A percentile compares a stretch with the other conserved stretches of the same genome.
Evolutionary conservation across 2,113 vertebrate species (phyloP).

Genomic region (Coryphaenoides rupestris): DNA sequence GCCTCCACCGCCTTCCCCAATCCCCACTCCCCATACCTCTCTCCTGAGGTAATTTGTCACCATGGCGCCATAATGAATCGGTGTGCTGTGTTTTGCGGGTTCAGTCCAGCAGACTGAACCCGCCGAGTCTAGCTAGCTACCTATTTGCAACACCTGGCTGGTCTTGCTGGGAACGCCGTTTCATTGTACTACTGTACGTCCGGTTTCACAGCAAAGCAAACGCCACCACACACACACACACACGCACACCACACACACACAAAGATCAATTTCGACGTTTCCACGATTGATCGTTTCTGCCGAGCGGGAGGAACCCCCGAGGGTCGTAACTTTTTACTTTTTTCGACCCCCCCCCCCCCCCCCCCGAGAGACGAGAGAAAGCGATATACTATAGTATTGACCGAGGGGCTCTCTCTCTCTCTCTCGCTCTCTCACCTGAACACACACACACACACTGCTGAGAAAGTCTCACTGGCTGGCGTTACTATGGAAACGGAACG

Average conservation of each 20-base stretch:
- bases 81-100: slow-evolving; percentile 40
- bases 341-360: too few species aligned
- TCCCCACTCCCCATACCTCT: slow-evolving; percentile 32
- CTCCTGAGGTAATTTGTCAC: slow-evolving; percentile 45
- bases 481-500: slow-evolving; percentile 69
- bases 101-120: slow-evolving; percentile 8
- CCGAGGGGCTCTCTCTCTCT: slow-evolving; percentile 15
- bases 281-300: slow-evolving; percentile 40
- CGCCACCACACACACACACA: too few species aligned
- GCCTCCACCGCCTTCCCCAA: too few species aligned
- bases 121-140: too few species aligned
- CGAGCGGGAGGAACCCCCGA: slow-evolving; percentile 31
- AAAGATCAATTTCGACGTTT: slow-evolving; percentile 47
- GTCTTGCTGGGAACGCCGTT: slow-evolving; percentile 51
- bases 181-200: slow-evolving; percentile 33
- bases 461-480: slow-evolving; percentile 47
- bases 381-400: slow-evolving; percentile 50
- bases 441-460: slow-evolving; percentile 33
- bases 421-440: slow-evolving; percentile 47
- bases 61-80: slow-evolving; percentile 42
- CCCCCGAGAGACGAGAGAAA: too few species aligned
- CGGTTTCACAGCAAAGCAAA: slow-evolving; percentile 41
- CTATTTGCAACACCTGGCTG: slow-evolving; percentile 42
- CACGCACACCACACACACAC: too few species aligned
- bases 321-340: slow-evolving; percentile 30